phyloP scores from a whole-genome alignment of 2,113 vertebrate genomes.

The Murina feae region DNA sequence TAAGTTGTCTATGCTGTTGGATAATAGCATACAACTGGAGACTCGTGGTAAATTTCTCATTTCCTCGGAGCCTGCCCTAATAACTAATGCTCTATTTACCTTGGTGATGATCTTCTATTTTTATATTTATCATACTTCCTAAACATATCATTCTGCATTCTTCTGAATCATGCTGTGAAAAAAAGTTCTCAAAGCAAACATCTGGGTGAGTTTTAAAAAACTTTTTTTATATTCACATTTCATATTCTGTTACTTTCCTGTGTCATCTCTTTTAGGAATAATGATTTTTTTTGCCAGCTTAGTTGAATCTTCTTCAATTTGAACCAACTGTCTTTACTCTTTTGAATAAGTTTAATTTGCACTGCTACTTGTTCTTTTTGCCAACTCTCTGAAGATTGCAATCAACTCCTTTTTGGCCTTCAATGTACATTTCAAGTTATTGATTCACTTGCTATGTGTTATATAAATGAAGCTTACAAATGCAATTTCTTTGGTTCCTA shows the following conservation, averaged over 20 bases:
- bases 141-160: neutral
- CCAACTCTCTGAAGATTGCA: slow-evolving; percentile 60
- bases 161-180: slow-evolving; percentile 22
- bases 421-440: slow-evolving; percentile 63
- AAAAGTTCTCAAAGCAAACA: slow-evolving; percentile 25
- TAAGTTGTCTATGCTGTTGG: slow-evolving; percentile 1
- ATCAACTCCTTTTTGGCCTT: slow-evolving; percentile 67
- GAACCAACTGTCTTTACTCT: slow-evolving; percentile 50
- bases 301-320: slow-evolving; percentile 61
- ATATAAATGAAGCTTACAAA: slow-evolving; percentile 59
- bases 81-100: neutral
- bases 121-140: neutral
- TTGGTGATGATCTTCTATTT: neutral
- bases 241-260: slow-evolving; percentile 45
- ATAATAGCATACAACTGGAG: neutral
- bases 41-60: neutral
- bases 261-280: slow-evolving; percentile 58
- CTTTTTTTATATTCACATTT: slow-evolving; percentile 16
- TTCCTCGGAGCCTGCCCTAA: slow-evolving; percentile 20
- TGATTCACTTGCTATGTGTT: slow-evolving; percentile 57
- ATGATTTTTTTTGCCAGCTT: slow-evolving; percentile 64
- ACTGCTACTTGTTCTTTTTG: slow-evolving; percentile 46
- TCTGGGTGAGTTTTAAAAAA: neutral
- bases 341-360: slow-evolving; percentile 67
- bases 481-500: slow-evolving; percentile 55